Evolutionary conservation across 2,113 vertebrate genomes (phyloP), one percentile per base, ranked within the genome.

Genomic region (Hirundichthys speculiger): DNA sequence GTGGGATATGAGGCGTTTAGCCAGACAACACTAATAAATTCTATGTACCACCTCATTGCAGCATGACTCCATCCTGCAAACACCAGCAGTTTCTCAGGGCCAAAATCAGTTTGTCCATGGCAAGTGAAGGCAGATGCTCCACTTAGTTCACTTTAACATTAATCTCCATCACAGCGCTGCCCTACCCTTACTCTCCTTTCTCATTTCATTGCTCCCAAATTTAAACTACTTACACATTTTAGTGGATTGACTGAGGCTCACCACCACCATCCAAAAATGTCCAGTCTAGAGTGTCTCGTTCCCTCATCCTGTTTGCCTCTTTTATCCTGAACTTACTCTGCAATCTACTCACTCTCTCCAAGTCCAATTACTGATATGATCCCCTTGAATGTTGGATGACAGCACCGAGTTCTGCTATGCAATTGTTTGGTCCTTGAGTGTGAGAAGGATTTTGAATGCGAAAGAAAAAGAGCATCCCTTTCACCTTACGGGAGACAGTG

Each of bases 121-220:
- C 54, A 67, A 75, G 66, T 62, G 69, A 73, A 64, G 73, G 84
- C 80, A 79, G 81, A 70, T 74, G 65, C 72, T 77, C 82, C 83
- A 86, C n/a, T 88, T 87, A 83, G 81, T 66, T 67, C 62, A 40
- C 71, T 74, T 80, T 76, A 81, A 69, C 79, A 86, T 85, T 80
- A 77, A 87, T 88, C 80, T 87, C 66, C 61, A 85, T 85, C 75
- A 75, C 67, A 46, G 46, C 73, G 24, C 46, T 58, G 6, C 11
- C 46, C 42, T 55, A 19, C 53, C 12, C 19, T 64, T 48, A 24
- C 19, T 52, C 66, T 69, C 56, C 58, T 71, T 38, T 53, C 57
- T 40, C 43, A 24, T 6, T 63, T 75, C 41, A 69, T 81, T 81
- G 63, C 80, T 78, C 71, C 52, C 63, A 51, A 80, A 86, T 81